Conservation (phyloP, 2,888 invertebrate genomes). For the Xylota segnis region DNA sequence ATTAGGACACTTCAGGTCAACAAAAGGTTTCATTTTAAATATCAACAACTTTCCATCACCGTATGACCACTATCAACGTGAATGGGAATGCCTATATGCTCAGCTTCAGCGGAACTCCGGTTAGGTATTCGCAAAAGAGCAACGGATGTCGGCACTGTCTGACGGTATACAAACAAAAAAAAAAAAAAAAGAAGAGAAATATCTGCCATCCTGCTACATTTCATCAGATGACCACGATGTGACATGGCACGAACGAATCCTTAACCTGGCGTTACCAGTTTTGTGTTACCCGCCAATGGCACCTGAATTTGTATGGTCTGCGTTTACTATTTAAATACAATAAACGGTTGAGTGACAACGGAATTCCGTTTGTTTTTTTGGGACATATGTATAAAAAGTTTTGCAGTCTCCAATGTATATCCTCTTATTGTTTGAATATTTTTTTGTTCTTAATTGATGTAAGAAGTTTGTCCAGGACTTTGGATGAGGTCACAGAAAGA, state of each 20-base stretch:
- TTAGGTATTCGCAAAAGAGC: slow-evolving; percentile 40
- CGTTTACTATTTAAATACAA: slow-evolving; percentile 59
- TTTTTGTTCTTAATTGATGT: neutral
- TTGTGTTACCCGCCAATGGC: slow-evolving; percentile 23
- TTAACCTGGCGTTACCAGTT: slow-evolving; percentile 35
- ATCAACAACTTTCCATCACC: slow-evolving; percentile 35
- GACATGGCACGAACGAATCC: slow-evolving; percentile 31
- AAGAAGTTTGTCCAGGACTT: neutral
- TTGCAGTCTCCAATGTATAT: too few species aligned
- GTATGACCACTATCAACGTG: neutral
- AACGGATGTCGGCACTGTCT: slow-evolving; percentile 20
- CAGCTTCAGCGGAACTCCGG: slow-evolving; percentile 54
- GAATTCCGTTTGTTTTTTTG: slow-evolving; percentile 57
- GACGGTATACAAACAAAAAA: neutral
- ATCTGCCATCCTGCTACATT: slow-evolving; percentile 42
- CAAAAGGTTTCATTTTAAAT: slow-evolving; percentile 61
- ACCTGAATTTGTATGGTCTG: slow-evolving; percentile 39
- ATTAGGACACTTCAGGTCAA: slow-evolving; percentile 62
- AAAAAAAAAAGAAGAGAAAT: slow-evolving; percentile 28
- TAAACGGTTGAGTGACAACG: slow-evolving; percentile 72
- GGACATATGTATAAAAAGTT: neutral
- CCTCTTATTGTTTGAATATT: neutral
- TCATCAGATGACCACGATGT: slow-evolving; percentile 58
- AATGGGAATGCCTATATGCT: slow-evolving; percentile 5
- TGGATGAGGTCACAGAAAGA: too few species aligned